Evolutionary conservation across 53 echinoderm and acorn worm genomes (phyloP), one percentile per base, ranked within the genome.

Genomic region (Crossaster papposus): DNA sequence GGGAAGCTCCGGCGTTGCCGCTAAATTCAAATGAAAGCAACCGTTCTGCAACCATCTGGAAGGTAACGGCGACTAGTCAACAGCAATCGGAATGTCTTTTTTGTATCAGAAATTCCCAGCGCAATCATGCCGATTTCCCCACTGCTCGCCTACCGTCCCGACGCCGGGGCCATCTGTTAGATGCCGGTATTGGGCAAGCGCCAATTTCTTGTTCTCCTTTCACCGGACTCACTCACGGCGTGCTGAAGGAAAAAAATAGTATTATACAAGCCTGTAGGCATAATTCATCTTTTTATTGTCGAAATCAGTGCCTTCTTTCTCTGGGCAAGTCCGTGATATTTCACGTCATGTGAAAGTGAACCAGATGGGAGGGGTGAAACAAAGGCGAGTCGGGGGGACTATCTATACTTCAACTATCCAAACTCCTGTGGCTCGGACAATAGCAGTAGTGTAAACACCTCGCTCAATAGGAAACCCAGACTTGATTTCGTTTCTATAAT

Each of bases 21-120:
- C 87, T 87, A 87, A 87, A 87, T 87, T 87, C 87, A 87, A 87
- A 87, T 87, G 87, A 87, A 87, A 87, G 87, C 87, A 77, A 87
- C 77, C 87, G 87, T 87, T 87, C 87, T 77, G 87, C 87, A 87
- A 87, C 87, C 87, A 87, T 87, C 87, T 87, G 87, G 87, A 87
- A 87, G 87, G 87, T 75, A 58, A 87, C 87, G 75, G 77, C 87
- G 87, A 87, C 76, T 87, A 87, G 87, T 87, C 87, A 87, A 87
- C 87, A 87, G 87, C 87, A 87, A 87, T 87, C 87, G 87, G 87
- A 87, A 87, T 87, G 87, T 87, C 87, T 87, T 87, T n/a, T 87
- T 87, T 87, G 87, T 87, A 87, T 87, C 87, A 77, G 87, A 87
- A 87, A 87, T 87, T 87, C 87, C 87, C 87, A 87, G 87, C 87